These are phyloP conservation scores for Nemapogon koenigi DNA, from an alignment of 2,888 invertebrate species.

Conservation along the genomic window DNA sequence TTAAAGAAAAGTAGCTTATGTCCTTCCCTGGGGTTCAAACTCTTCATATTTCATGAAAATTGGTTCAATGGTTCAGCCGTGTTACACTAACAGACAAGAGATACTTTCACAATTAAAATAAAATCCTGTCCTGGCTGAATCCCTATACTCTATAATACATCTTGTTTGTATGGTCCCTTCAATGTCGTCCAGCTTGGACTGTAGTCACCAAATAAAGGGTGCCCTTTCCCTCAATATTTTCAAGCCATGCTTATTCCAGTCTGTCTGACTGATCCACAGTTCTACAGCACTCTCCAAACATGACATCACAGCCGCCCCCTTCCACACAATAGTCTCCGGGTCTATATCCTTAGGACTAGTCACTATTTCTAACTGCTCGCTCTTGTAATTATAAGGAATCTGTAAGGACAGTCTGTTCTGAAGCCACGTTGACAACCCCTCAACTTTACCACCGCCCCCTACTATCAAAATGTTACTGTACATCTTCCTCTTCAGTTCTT, in stretches of 20 bases:
- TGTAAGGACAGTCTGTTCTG: slow-evolving; percentile 86
- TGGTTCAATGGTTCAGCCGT: too few relatives aligned
- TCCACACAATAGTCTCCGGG: slow-evolving; percentile 90
- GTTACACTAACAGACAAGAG: too few relatives aligned
- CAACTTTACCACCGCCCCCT: slow-evolving; percentile 90
- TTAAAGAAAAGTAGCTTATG: too few relatives aligned
- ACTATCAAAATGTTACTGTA: slow-evolving; percentile 91
- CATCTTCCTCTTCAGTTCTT: slow-evolving; percentile 93
- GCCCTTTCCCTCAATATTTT: slow-evolving; percentile 88
- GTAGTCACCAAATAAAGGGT: slow-evolving; percentile 82
- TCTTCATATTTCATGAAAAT: too few relatives aligned
- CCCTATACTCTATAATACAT: too few relatives aligned
- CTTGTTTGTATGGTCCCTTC: too few relatives aligned
- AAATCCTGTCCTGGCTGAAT: too few relatives aligned
- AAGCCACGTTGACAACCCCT: slow-evolving; percentile 83
- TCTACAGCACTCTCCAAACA: slow-evolving; percentile 93
- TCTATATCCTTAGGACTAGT: slow-evolving; percentile 92
- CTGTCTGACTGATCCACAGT: slow-evolving; percentile 84
- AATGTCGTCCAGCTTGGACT: too few relatives aligned
- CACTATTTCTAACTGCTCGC: slow-evolving; percentile 87
- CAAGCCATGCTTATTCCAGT: slow-evolving; percentile 88
- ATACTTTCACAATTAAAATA: too few relatives aligned
- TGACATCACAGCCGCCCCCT: slow-evolving; percentile 92
- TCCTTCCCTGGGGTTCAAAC: too few relatives aligned
- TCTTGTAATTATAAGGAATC: slow-evolving; percentile 79